Evolutionary conservation across 2,113 vertebrate species (phyloP), one percentile per base, ranked within the genome.

Genomic region (Dipodomys spectabilis): DNA sequence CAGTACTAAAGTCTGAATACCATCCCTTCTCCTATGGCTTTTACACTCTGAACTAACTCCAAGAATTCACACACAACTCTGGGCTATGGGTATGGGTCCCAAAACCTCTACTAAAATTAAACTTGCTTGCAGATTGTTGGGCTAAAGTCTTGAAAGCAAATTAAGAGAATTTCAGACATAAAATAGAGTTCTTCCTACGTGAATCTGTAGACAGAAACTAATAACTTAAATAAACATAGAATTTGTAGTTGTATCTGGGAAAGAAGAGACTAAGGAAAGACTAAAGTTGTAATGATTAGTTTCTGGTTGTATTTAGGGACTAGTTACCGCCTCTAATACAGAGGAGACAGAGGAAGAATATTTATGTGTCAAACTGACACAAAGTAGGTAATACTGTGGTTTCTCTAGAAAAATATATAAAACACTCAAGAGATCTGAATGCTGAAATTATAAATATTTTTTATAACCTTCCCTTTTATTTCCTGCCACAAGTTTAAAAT

Each of bases 401-500:
- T 95, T 84, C 8, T 87, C 19, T 78, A 12, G 53, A 64, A 86
- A 72, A 23, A 68, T 20, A 57, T 18, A 18, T 57, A 1, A 82
- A 72, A 39, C 23, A 81, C 15, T 73, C 68, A 35, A 72, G 49
- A 77, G 25, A 23, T 0, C 9, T 44, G 44, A 22, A 4, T n/a
- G 7, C 44, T 72, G 49, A 84, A 81, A 82, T 92, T 92, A 30
- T 12, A 93, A 93, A 53, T 72, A 45, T 5, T 81, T 30, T 86
- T 77, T 23, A 44, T 60, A 44, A 20, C 62, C 27, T 44, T 19
- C 25, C 3, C 32, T 16, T 89, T 2, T 45, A 1, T 72, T 91
- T 90, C 6, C 12, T 53, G 27, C 7, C 10, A 15, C 25, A 62
- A n/a, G 65, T 7, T 64, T 69, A 92, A 84, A 80, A 87, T 84